Conservation (phyloP, 2,113 vertebrate genomes). For the Tamias sibiricus region DNA sequence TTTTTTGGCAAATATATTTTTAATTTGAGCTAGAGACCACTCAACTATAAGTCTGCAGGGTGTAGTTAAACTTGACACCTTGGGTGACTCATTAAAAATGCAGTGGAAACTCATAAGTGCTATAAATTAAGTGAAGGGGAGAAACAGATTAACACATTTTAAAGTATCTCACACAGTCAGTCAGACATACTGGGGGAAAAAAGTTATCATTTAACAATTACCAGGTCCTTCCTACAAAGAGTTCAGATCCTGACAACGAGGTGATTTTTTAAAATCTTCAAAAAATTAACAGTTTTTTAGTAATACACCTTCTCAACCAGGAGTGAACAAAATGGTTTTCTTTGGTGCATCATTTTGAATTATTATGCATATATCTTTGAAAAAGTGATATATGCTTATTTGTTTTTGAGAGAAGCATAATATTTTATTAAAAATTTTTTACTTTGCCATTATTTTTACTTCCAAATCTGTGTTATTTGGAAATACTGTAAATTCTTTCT, state of each 20-base stretch:
- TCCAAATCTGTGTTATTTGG: neutral
- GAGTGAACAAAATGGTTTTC: neutral
- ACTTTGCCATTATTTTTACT: neutral
- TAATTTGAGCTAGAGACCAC: constrained; percentile 65
- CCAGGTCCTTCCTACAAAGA: neutral
- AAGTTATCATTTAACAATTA: constrained; percentile 44
- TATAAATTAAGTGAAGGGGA: constrained; percentile 58
- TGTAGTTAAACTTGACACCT: constrained; percentile 64
- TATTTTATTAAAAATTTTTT: neutral
- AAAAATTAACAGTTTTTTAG: neutral
- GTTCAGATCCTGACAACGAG: neutral
- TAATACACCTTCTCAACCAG: neutral
- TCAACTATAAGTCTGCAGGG: constrained; percentile 60
- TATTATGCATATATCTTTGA: neutral
- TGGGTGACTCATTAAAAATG: constrained; percentile 66
- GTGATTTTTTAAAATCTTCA: neutral
- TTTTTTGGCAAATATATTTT: constrained; percentile 66
- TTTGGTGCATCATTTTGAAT: neutral
- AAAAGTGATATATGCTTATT: neutral
- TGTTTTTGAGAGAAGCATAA: constrained; percentile 51
- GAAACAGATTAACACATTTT: constrained; percentile 63
- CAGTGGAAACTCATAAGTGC: constrained; percentile 56
- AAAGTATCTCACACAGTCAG: constrained; percentile 66
- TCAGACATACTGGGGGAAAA: neutral
- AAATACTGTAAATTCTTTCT: constrained; percentile 40